phyloP scores from a whole-genome alignment of 1,140 invertebrate species.

The Drosophila novamexicana region DNA sequence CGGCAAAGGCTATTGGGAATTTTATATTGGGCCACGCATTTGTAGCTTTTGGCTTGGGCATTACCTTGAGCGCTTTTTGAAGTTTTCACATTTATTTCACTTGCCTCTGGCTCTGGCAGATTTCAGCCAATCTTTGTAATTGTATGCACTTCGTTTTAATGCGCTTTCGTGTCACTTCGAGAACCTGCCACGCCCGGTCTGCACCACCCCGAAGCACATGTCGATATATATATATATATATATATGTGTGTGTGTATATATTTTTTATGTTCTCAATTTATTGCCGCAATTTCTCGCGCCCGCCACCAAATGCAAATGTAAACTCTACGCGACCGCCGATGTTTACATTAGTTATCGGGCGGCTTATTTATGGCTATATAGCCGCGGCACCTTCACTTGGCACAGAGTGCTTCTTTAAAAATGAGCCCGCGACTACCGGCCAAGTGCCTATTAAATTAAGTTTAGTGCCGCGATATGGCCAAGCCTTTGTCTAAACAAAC shows the following conservation, averaged over 20 bases:
- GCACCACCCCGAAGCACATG: neutral
- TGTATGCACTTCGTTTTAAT: slow-evolving; percentile 78
- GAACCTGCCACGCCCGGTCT: slow-evolving; percentile 5
- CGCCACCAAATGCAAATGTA: slow-evolving; percentile 73
- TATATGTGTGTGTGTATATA: slow-evolving; percentile 45
- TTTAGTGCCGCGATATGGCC: slow-evolving; percentile 76
- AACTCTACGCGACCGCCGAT: slow-evolving; percentile 60
- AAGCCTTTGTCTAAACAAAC: slow-evolving; percentile 67
- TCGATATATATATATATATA: slow-evolving; percentile 7
- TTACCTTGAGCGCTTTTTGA: slow-evolving; percentile 80
- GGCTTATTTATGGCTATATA: slow-evolving; percentile 70
- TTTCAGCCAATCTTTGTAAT: slow-evolving; percentile 76
- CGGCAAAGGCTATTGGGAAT: slow-evolving; percentile 61
- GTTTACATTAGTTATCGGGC: slow-evolving; percentile 81
- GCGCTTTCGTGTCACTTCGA: slow-evolving; percentile 71
- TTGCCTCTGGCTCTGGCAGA: slow-evolving; percentile 50
- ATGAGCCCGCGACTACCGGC: slow-evolving; percentile 55
- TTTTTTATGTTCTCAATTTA: slow-evolving; percentile 78
- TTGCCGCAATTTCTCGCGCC: slow-evolving; percentile 76
- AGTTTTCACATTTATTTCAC: slow-evolving; percentile 81
- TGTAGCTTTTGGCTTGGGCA: slow-evolving; percentile 64
- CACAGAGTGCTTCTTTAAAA: slow-evolving; percentile 70
- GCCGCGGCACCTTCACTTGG: slow-evolving; percentile 41
- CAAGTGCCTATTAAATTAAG: slow-evolving; percentile 76
- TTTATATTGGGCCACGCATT: slow-evolving; percentile 76